These are phyloP conservation scores for Cyprinus carpio DNA, from an alignment of 2,113 vertebrate genomes.

Conservation along the genomic window DNA sequence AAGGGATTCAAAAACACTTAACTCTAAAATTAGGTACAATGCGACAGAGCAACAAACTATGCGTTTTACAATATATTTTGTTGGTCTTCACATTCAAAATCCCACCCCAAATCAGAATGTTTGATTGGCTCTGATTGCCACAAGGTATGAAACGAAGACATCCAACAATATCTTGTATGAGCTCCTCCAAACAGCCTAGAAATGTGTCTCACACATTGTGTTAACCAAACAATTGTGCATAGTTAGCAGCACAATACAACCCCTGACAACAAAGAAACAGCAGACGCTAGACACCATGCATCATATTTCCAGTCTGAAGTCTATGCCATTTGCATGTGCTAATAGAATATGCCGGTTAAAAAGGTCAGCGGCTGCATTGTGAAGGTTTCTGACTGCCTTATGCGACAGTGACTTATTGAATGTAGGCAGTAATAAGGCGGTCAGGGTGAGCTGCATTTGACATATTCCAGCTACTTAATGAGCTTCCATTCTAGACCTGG, in stretches of 20 bases:
- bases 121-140: background rate
- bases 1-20: background rate
- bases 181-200: background rate
- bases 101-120: background rate
- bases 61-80: background rate
- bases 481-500: conserved; percentile 36
- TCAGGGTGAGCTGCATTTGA: conserved; percentile 43
- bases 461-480: conserved; percentile 47
- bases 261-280: background rate
- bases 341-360: conserved; percentile 37
- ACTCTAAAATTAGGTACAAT: background rate
- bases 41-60: background rate
- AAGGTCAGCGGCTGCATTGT: conserved; percentile 34
- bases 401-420: conserved; percentile 37
- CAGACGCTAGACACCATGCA: background rate
- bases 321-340: conserved; percentile 42
- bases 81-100: background rate
- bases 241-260: background rate
- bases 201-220: background rate
- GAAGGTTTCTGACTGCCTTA: conserved; percentile 23
- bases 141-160: background rate
- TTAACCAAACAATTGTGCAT: background rate
- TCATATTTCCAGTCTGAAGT: conserved; percentile 25
- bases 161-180: background rate
- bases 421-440: conserved; percentile 41